phyloP scores from a whole-genome alignment of 2,888 invertebrate genomes.

The Apamea monoglypha region DNA sequence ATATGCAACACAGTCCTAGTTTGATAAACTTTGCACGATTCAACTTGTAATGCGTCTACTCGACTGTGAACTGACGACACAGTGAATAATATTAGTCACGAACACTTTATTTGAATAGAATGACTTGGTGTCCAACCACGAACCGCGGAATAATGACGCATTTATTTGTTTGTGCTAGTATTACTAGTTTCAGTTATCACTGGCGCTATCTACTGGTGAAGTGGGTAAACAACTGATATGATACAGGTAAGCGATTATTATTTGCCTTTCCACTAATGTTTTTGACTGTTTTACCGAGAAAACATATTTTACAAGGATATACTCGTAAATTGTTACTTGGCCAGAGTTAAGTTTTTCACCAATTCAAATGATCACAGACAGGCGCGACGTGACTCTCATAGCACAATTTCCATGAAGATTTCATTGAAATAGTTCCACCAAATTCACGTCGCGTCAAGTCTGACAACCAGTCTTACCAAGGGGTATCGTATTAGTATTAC shows the following conservation, averaged over 20 bases:
- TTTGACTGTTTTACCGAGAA: constrained; percentile 8
- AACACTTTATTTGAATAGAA: constrained; percentile 13
- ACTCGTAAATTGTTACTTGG: neutral
- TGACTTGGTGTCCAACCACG: constrained; percentile 4
- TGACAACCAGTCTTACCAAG: no score
- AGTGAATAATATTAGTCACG: constrained; percentile 18
- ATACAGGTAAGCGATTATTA: constrained; percentile 17
- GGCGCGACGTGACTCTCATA: no score
- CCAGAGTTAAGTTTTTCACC: neutral
- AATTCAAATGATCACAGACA: neutral
- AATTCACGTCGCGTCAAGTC: no score
- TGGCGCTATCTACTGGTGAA: constrained; percentile 15
- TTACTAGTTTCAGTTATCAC: constrained; percentile 21
- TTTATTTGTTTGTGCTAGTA: constrained; percentile 25
- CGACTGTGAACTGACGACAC: neutral
- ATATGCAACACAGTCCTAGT: neutral
- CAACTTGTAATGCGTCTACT: constrained; percentile 15
- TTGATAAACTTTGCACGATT: neutral
- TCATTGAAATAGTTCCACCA: no score
- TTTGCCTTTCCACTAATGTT: constrained; percentile 9
- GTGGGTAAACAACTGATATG: constrained; percentile 29
- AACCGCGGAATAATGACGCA: constrained; percentile 26
- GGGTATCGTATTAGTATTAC: no score
- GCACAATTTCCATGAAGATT: no score
- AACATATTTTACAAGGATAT: neutral